phyloP scores from a whole-genome alignment of 2,113 vertebrate species.

The Zootoca vivipara region DNA sequence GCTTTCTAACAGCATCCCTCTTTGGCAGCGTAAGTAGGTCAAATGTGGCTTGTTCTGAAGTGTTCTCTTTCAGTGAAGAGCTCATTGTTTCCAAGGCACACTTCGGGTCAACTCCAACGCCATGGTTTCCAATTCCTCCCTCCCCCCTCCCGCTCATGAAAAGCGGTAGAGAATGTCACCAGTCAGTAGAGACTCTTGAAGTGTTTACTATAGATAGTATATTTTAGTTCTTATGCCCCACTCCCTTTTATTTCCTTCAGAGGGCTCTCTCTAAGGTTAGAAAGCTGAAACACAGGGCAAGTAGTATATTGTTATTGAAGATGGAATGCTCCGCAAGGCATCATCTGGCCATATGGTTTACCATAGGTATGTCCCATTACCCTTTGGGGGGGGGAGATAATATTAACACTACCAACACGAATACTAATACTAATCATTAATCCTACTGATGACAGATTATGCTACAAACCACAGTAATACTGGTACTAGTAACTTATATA shows the following conservation, averaged over 20 bases:
- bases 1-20: slow-evolving; percentile 28
- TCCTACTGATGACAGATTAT: neutral
- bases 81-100: slow-evolving; percentile 17
- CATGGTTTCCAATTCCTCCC: neutral
- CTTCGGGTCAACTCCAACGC: neutral
- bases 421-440: neutral
- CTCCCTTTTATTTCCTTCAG: neutral
- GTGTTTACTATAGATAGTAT: neutral
- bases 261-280: neutral
- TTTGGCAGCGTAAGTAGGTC: slow-evolving; percentile 33
- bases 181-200: neutral
- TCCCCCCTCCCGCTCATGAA: neutral
- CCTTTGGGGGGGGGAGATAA: neutral
- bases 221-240: neutral
- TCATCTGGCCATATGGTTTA: neutral
- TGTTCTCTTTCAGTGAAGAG: slow-evolving; percentile 56
- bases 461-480: too few species aligned
- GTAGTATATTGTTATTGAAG: neutral
- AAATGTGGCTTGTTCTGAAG: slow-evolving; percentile 49
- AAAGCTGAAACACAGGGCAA: neutral
- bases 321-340: neutral
- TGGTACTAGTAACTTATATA: neutral
- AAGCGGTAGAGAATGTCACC: neutral
- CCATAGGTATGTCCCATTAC: neutral
- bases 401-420: neutral